Evolutionary conservation across 2,888 invertebrate species (phyloP).

Genomic region (Meiosimyza platycephala): DNA sequence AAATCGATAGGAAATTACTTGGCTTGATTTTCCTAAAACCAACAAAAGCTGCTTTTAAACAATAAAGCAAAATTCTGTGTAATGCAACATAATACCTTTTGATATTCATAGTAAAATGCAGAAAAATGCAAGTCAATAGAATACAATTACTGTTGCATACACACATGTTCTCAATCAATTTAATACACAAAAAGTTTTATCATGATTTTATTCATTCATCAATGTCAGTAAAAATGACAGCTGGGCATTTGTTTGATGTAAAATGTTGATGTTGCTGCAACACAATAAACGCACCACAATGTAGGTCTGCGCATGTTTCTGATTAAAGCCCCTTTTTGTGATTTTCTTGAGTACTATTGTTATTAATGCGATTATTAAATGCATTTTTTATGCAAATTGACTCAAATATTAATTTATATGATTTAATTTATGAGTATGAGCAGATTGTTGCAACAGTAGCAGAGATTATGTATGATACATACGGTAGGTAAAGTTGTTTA

Average conservation of each 20-base stretch:
- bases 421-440: background rate
- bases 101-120: slow-evolving; percentile 3
- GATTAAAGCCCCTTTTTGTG: background rate
- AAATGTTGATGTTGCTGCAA: slow-evolving; percentile 13
- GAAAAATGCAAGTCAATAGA: slow-evolving; percentile 8
- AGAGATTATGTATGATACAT: too few species aligned
- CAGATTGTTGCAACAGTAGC: too few species aligned
- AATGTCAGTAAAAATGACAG: slow-evolving; percentile 33
- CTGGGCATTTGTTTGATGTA: slow-evolving; percentile 1
- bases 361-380: too few species aligned
- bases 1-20: too few species aligned
- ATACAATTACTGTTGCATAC: background rate
- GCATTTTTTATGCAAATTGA: slow-evolving; percentile 6
- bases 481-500: too few species aligned
- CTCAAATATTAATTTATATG: background rate
- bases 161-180: background rate
- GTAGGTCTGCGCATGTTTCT: background rate
- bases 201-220: slow-evolving; percentile 34
- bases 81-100: too few species aligned
- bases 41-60: too few species aligned
- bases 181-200: slow-evolving; percentile 8
- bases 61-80: too few species aligned
- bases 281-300: background rate
- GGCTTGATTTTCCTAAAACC: too few species aligned
- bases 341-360: too few species aligned